Evolutionary conservation across 2,888 invertebrate species (phyloP).

Genomic region (Eudasyphora cyanicolor): DNA sequence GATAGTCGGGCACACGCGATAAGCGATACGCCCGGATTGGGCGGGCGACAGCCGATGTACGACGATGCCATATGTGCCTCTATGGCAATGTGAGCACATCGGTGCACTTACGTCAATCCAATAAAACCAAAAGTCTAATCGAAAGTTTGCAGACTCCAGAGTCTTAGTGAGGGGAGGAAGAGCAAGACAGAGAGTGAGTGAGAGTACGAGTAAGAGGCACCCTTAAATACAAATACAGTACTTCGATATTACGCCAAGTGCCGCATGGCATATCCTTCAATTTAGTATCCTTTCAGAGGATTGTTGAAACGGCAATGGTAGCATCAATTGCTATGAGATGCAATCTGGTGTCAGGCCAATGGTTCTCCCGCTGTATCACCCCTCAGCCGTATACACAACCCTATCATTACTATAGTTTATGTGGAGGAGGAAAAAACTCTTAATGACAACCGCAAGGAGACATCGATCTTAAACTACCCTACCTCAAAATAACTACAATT

Average conservation of each 20-base stretch:
- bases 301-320: slow-evolving; percentile 17
- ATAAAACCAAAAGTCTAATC: background rate
- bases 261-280: background rate
- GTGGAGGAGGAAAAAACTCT: background rate
- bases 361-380: too few relatives aligned
- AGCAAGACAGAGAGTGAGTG: too few relatives aligned
- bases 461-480: background rate
- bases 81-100: too few relatives aligned
- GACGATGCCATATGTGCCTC: background rate
- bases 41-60: background rate
- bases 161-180: too few relatives aligned
- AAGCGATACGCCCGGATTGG: background rate
- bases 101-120: background rate
- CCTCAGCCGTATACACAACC: too few relatives aligned
- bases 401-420: too few relatives aligned
- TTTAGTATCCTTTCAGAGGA: slow-evolving; percentile 35
- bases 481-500: too few relatives aligned
- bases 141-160: background rate
- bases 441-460: background rate
- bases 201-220: background rate
- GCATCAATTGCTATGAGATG: background rate
- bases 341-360: background rate
- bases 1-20: background rate
- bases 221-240: background rate
- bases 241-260: background rate